A percentile compares a stretch with the other conserved stretches of the same genome.
Evolutionary conservation across 2,888 invertebrate genomes (phyloP).

Genomic region (Orchesella flavescens): DNA sequence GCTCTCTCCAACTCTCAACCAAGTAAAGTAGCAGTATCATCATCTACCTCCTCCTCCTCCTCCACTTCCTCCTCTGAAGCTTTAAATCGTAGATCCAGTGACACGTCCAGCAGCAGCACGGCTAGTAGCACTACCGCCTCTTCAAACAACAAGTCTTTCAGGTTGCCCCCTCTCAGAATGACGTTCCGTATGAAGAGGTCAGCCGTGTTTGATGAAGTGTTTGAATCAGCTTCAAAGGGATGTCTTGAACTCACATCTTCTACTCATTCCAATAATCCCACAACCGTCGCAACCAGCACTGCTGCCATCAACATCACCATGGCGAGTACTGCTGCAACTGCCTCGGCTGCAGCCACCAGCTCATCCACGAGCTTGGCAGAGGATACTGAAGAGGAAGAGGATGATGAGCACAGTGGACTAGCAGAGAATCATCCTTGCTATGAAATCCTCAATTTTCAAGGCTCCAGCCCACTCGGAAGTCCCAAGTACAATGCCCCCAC

Average conservation of each 20-base stretch:
- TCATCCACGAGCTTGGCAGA: slow-evolving; percentile 37
- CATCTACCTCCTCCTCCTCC: background rate
- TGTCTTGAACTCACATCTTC: slow-evolving; percentile 1
- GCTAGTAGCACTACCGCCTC: slow-evolving; percentile 32
- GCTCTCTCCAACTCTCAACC: background rate
- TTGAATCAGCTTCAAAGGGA: slow-evolving; percentile 77
- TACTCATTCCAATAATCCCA: background rate
- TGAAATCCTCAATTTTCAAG: slow-evolving; percentile 70
- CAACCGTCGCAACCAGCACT: background rate
- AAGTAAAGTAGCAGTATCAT: background rate
- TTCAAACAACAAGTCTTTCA: slow-evolving; percentile 3
- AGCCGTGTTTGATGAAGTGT: slow-evolving; percentile 87
- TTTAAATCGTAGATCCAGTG: slow-evolving; percentile 37
- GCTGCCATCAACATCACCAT: background rate
- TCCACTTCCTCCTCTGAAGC: too few relatives aligned
- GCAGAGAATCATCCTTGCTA: slow-evolving; percentile 62
- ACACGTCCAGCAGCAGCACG: slow-evolving; percentile 41
- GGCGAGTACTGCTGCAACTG: background rate
- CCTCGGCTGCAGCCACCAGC: too few relatives aligned
- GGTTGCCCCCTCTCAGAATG: slow-evolving; percentile 74
- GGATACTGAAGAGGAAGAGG: background rate
- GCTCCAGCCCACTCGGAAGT: slow-evolving; percentile 55
- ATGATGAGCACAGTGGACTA: background rate
- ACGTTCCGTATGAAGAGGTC: slow-evolving; percentile 91
- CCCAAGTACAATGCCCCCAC: slow-evolving; percentile 33